phyloP scores from a whole-genome alignment of 2,888 invertebrate species.

The Linnaemya vulpina region DNA sequence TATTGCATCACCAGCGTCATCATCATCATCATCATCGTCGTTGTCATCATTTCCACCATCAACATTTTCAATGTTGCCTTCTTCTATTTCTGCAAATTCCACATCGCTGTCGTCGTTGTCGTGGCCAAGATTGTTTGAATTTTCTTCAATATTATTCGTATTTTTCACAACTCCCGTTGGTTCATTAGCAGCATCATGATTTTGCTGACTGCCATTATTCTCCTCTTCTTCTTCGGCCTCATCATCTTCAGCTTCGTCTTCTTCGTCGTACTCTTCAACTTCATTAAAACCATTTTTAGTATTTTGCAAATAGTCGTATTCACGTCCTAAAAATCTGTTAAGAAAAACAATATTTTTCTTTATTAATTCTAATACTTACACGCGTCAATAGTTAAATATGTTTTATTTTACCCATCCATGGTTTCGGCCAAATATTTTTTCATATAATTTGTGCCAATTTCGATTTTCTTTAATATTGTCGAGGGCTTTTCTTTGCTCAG shows the following conservation, averaged over 20 bases:
- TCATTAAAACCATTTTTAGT: conserved; percentile 63
- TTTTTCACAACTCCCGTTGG: conserved; percentile 47
- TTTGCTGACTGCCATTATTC: conserved; percentile 45
- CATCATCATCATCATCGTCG: conserved; percentile 67
- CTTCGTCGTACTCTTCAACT: conserved; percentile 69
- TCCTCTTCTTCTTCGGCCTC: conserved; percentile 65
- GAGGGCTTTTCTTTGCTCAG: conserved; percentile 82
- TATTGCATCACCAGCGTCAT: conserved; percentile 58
- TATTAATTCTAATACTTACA: conserved; percentile 11
- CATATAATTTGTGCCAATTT: conserved; percentile 81
- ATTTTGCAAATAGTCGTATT: conserved; percentile 78
- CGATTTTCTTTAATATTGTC: conserved; percentile 82
- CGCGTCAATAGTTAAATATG: neutral
- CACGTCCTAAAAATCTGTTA: conserved; percentile 80
- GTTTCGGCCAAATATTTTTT: conserved; percentile 80
- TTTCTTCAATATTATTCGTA: conserved; percentile 26
- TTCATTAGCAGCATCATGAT: conserved; percentile 33
- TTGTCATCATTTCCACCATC: conserved; percentile 44
- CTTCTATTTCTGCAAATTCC: conserved; percentile 80
- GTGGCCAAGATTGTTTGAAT: conserved; percentile 34
- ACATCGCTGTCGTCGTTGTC: conserved; percentile 72
- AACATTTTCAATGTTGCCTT: conserved; percentile 14
- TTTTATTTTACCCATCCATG: conserved; percentile 80
- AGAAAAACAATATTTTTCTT: conserved; percentile 13
- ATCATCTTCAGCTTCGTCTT: conserved; percentile 27